Percentiles rank a stretch among this genome's conserved stretches.
These are phyloP conservation scores for Rhagophthalmus giganteus DNA, from an alignment of 2,888 invertebrate genomes.

Conservation along the genomic window DNA sequence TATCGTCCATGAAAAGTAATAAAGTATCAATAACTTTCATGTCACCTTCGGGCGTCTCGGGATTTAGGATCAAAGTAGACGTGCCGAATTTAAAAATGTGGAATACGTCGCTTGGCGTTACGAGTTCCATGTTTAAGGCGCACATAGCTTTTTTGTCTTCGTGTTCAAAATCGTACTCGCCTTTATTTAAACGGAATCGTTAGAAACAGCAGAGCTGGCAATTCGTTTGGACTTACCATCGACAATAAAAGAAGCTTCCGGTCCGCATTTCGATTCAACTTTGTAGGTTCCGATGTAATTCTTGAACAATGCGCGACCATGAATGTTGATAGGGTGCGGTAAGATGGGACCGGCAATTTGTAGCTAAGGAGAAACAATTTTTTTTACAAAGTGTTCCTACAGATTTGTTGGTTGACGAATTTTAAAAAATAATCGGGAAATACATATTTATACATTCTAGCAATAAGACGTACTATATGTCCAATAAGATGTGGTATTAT, in stretches of 20 bases:
- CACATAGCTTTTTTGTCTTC: slow-evolving; percentile 55
- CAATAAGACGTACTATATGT: too few relatives aligned
- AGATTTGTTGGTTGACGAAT: too few relatives aligned
- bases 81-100: slow-evolving; percentile 60
- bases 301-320: slow-evolving; percentile 38
- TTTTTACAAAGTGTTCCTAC: too few relatives aligned
- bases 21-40: slow-evolving; percentile 37
- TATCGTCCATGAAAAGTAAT: slow-evolving; percentile 41
- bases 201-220: too few relatives aligned
- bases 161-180: slow-evolving; percentile 50
- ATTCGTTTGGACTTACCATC: slow-evolving; percentile 43
- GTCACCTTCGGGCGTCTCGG: slow-evolving; percentile 36
- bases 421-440: too few relatives aligned
- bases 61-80: slow-evolving; percentile 46
- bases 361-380: too few relatives aligned
- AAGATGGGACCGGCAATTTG: slow-evolving; percentile 54
- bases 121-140: slow-evolving; percentile 57
- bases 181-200: too few relatives aligned
- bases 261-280: slow-evolving; percentile 40
- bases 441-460: too few relatives aligned
- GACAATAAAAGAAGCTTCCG: slow-evolving; percentile 44
- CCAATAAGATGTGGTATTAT: too few relatives aligned
- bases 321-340: slow-evolving; percentile 46
- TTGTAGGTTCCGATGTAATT: slow-evolving; percentile 35
- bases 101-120: slow-evolving; percentile 62